A percentile compares a stretch with the other conserved stretches of the same genome.
Evolutionary conservation across 2,888 invertebrate species (phyloP).

Genomic region (Apamea crenata): DNA sequence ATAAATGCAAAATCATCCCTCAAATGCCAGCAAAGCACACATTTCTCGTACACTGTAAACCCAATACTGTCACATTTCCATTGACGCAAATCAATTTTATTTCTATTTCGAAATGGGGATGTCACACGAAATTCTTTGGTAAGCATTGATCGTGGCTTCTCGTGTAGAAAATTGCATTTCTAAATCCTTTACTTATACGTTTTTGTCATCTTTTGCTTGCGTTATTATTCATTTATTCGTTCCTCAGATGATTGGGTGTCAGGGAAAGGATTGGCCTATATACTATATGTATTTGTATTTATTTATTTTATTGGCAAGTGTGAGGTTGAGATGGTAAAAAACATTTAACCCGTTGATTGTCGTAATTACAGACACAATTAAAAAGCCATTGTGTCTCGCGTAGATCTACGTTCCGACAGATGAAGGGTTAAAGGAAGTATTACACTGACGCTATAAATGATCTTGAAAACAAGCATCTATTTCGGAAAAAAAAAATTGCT

Average conservation of each 20-base stretch:
- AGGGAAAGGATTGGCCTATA: conserved; percentile 15
- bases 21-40: conserved; percentile 49
- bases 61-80: conserved; percentile 60
- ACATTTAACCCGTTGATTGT: too few relatives aligned
- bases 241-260: conserved; percentile 54
- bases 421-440: background rate
- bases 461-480: too few relatives aligned
- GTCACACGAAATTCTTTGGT: conserved; percentile 77
- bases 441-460: too few relatives aligned
- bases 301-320: background rate
- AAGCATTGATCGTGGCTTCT: conserved; percentile 77
- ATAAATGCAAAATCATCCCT: conserved; percentile 21
- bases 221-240: conserved; percentile 63
- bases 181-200: conserved; percentile 71
- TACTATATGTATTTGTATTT: conserved; percentile 13
- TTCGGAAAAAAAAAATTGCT: too few relatives aligned
- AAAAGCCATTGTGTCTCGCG: too few relatives aligned
- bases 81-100: conserved; percentile 75
- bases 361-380: too few relatives aligned
- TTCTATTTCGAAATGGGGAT: conserved; percentile 77
- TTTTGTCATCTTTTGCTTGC: conserved; percentile 63
- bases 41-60: conserved; percentile 48
- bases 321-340: background rate
- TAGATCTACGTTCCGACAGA: too few relatives aligned
- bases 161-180: conserved; percentile 84